Percentiles rank a stretch among this genome's conserved stretches.
These are phyloP conservation scores for Cephus rjabovi DNA, from an alignment of 2,888 invertebrate genomes.

Conservation along the genomic window DNA sequence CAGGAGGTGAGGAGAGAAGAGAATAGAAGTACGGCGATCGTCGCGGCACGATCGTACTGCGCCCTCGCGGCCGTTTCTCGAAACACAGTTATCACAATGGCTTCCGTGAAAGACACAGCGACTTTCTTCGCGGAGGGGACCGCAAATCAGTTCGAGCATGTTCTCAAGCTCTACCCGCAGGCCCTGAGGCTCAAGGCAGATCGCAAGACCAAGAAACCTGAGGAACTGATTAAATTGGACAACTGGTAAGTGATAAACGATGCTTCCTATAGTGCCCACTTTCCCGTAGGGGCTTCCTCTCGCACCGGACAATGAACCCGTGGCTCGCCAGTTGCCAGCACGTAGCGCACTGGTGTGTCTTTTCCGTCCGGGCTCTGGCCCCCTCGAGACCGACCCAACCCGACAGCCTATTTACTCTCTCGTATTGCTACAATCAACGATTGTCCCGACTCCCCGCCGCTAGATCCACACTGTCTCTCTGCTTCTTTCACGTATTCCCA, in stretches of 20 bases:
- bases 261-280: constrained; percentile 15
- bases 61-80: constrained; percentile 45
- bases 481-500: constrained; percentile 14
- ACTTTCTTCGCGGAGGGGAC: constrained; percentile 94
- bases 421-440: constrained; percentile 20
- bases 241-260: constrained; percentile 82
- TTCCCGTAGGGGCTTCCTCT: constrained; percentile 41
- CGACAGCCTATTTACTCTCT: constrained; percentile 40
- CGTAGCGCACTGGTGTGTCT: constrained; percentile 36
- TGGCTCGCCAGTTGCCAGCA: constrained; percentile 54
- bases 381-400: constrained; percentile 17
- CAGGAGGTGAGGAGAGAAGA: constrained; percentile 10
- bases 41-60: constrained; percentile 39
- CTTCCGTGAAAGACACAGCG: constrained; percentile 90
- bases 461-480: constrained; percentile 11
- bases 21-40: constrained; percentile 9
- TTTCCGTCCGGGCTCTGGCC: constrained; percentile 36
- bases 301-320: constrained; percentile 65
- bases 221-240: constrained; percentile 94
- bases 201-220: constrained; percentile 91
- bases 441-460: constrained; percentile 10
- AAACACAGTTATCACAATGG: constrained; percentile 74
- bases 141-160: constrained; percentile 87
- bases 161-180: constrained; percentile 91
- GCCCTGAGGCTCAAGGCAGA: constrained; percentile 92